A percentile compares a stretch with the other conserved stretches of the same genome.
Evolutionary conservation across 1,140 invertebrate species (phyloP).

Genomic region (Cyrtorhinus lividipennis): DNA sequence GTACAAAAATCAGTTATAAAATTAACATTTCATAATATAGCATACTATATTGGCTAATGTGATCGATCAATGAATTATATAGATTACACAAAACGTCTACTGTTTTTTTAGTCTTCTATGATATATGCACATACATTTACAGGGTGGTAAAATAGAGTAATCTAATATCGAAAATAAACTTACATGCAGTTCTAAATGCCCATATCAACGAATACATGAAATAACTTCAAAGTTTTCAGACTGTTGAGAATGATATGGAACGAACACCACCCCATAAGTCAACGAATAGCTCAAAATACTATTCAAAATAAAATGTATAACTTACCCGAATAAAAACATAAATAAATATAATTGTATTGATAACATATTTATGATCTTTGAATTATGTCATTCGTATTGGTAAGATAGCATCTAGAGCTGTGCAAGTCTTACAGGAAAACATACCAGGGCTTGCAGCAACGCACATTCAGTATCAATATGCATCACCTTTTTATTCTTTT

Average conservation of each 20-base stretch:
- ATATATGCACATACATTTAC: conserved; percentile 21
- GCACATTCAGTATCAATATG: background rate
- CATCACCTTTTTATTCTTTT: conserved; percentile 1
- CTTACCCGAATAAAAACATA: conserved; percentile 12
- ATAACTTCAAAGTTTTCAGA: background rate
- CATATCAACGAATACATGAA: background rate
- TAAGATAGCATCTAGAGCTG: conserved; percentile 16
- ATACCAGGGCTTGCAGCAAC: conserved; percentile 5
- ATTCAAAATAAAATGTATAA: conserved; percentile 11
- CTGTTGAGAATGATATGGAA: conserved; percentile 8
- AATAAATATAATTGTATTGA: conserved; percentile 17
- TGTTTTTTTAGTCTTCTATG: conserved; percentile 22
- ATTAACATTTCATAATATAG: conserved; percentile 29
- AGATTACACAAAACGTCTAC: conserved; percentile 23
- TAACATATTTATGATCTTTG: conserved; percentile 10
- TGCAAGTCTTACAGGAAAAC: conserved; percentile 7
- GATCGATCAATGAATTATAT: conserved; percentile 23
- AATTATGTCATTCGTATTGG: conserved; percentile 13
- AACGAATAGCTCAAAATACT: background rate
- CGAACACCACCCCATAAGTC: conserved; percentile 4
- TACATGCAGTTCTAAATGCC: background rate
- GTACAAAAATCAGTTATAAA: conserved; percentile 32
- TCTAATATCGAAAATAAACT: conserved; percentile 6
- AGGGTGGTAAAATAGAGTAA: conserved; percentile 17
- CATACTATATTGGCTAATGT: conserved; percentile 28